phyloP scores from a whole-genome alignment of 64 coral and sea anemone genomes.

The Pachyseris speciosa region DNA sequence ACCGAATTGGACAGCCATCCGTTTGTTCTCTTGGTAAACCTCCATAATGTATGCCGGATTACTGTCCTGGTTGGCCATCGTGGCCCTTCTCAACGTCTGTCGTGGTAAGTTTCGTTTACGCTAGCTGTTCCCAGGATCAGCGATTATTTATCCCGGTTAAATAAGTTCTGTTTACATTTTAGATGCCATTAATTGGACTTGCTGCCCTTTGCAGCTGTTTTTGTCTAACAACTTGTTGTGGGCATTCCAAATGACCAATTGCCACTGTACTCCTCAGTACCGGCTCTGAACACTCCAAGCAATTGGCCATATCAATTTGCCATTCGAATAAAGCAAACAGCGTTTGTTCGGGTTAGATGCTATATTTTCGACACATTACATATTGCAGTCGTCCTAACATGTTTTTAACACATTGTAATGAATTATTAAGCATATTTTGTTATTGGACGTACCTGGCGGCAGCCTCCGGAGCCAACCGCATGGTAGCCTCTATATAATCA shows the following conservation, averaged over 20 bases:
- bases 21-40: not conserved
- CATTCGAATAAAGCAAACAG: too few species aligned
- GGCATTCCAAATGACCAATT: too few species aligned
- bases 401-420: too few species aligned
- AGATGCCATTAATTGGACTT: not conserved
- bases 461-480: too few species aligned
- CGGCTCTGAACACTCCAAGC: not conserved
- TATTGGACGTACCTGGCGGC: too few species aligned
- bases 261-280: too few species aligned
- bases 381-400: too few species aligned
- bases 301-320: too few species aligned
- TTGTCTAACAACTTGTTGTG: not conserved
- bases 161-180: not conserved
- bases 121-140: not conserved
- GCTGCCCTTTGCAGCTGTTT: not conserved
- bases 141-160: not conserved
- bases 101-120: not conserved
- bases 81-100: not conserved
- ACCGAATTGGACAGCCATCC: not conserved
- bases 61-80: not conserved
- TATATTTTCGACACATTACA: too few species aligned
- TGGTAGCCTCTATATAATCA: too few species aligned
- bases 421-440: too few species aligned
- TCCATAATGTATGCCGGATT: not conserved
- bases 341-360: too few species aligned